A percentile compares a stretch with the other conserved stretches of the same genome.
Conservation (phyloP, 1,140 invertebrate genomes). For the Euglossa dilemma region DNA sequence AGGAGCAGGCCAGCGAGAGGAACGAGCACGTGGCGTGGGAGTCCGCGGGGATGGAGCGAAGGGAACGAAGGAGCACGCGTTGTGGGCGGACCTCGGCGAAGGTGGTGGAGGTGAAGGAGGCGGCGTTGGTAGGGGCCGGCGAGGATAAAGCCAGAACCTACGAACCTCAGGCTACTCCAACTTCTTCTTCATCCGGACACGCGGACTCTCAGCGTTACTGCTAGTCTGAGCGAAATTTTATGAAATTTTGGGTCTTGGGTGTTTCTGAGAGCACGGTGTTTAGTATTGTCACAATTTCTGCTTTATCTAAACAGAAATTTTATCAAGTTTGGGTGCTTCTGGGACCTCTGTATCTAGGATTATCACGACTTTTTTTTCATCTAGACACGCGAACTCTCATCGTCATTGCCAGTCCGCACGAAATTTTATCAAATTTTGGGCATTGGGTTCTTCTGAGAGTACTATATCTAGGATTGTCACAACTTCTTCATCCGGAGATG, state of each 20-base stretch:
- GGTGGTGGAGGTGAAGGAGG: slow-evolving; percentile 80
- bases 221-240: not conserved
- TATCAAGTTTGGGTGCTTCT: too few species aligned
- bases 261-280: too few species aligned
- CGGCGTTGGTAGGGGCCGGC: slow-evolving; percentile 75
- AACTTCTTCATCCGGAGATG: too few species aligned
- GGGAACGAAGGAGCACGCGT: slow-evolving; percentile 73
- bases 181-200: slow-evolving; percentile 19
- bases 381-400: too few species aligned
- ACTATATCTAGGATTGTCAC: too few species aligned
- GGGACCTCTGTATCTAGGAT: too few species aligned
- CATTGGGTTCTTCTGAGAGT: too few species aligned
- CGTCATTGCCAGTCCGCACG: too few species aligned
- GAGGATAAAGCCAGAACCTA: slow-evolving; percentile 70
- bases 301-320: too few species aligned
- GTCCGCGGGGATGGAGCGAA: slow-evolving; percentile 69
- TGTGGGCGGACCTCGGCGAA: slow-evolving; percentile 79
- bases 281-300: too few species aligned
- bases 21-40: slow-evolving; percentile 73
- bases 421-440: too few species aligned
- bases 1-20: slow-evolving; percentile 50
- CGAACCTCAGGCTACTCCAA: slow-evolving; percentile 46
- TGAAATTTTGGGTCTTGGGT: not conserved
- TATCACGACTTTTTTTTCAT: too few species aligned
- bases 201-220: slow-evolving; percentile 4